Base-by-base conservation (phyloP, 2,888 invertebrate species). In the Heteropelma amictum region DNA sequence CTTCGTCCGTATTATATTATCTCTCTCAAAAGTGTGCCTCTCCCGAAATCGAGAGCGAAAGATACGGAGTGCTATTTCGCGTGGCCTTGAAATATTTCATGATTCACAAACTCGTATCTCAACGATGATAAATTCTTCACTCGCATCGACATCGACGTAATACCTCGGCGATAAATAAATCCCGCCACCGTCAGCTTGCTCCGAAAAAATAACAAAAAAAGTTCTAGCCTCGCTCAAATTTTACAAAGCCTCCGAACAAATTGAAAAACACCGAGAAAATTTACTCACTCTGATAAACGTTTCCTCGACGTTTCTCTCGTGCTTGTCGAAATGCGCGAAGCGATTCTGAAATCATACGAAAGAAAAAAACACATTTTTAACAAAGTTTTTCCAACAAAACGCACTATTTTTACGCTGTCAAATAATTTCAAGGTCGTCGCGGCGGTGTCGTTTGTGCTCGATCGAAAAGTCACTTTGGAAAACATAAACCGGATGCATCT, bases 281-380 rank as follows among this genome's bases (percentile, higher is more conserved):
- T 49, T 28, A 86, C 87, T 86, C 80, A 87, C 87, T 83, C 83
- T 85, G 28, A 67, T 75, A 42, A 80, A 82, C 47, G 75, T 79
- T 72, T 85, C 84, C 54, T 85, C 84, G 49, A 65, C 69, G 69
- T 21, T 80, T 72, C 72, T 79, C 63, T 83, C 82, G 28, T 81
- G 81, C 53, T 81, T 80, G 56, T 81, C 82, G 19, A 67, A 76
- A 21, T 81, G 78, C 17, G 72, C 54, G 76, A 86, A 83, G 53
- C 83, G 83, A 60, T 83, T 85, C 87, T 87, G 83, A 40, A 84
- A 82, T n/a, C n/a, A n/a, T n/a, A n/a, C n/a, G 63, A 23, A 40
- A 23, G 47, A 49, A 17, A 77, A 30, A 64, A 67, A 63, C 10
- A 51, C 8, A 1, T 33, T 33, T 33, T 6, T 8, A 2, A 33